Base-by-base conservation (phyloP, 2,888 invertebrate species). In the Harpalus rufipes region DNA sequence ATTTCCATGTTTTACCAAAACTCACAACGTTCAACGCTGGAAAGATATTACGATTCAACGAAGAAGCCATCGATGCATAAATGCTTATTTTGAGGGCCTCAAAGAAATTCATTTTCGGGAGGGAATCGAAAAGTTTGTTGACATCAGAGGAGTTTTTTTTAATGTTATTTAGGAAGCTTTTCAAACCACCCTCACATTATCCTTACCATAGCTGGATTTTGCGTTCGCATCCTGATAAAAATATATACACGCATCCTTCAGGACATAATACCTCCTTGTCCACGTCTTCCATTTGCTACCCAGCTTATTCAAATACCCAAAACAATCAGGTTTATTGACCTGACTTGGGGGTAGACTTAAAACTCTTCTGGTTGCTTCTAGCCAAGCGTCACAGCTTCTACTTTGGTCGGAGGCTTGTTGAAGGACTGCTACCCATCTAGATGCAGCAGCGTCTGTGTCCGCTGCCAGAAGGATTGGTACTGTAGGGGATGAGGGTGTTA, bases 241-340 rank as follows among this genome's bases (percentile, higher is more conserved):
- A 92, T 97, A 98, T 25, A 98, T 93, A 88, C 97, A 97, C 63
- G 98, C 98, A 90, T 98, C 98, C 91, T 98, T 98, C 68, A 98
- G 93, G 51, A 99, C 96, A 92, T 98, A 98, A 92, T 97, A 98
- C 81, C 97, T 94, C 89, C 96, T 95, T 86, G 96, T 96, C 98
- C 98, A 98, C 18, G 96, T 95, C 89, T 96, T 96, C 93, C 97
- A 96, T 88, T 96, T 95, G 85, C 95, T 96, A 79, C 96, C 95
- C 86, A 98, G 93, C 91, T 98, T 98, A 91, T 95, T 94, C 85
- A 98, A 93, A 91, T 96, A 96, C n/a, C 98, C 98, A 89, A 96
- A 96, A 91, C 98, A 98, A 90, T 98, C 98, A 0, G 98, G 96
- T 85, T 96, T 93, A 14, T 94, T 93, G 86, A 98, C 95, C 56